Base-by-base conservation (phyloP, 92 coral and sea anemone genomes). In the Porites lobata region DNA sequence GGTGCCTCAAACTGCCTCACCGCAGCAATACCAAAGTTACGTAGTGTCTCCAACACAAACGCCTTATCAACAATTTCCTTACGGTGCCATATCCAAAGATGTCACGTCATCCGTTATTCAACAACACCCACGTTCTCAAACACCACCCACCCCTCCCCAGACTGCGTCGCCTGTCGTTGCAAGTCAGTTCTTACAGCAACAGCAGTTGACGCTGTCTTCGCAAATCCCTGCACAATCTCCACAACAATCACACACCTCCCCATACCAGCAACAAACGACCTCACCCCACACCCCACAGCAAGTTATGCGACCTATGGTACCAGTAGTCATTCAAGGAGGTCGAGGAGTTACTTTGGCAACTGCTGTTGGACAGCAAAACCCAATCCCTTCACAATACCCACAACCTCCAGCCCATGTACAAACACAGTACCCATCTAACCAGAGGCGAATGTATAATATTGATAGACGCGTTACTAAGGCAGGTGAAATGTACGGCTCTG, bases 121-220 rank as follows among this genome's bases (percentile, higher is more conserved):
- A 65, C 91, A 87, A 76, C 93, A 90, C 90, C 81, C 94, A 75
- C 96, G 94, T 26, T 93, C 99, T 8, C 99, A 96, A 84, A 94
- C 98, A 47, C 98, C 99, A 57, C 97, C 96, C 50, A 95, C 99
- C 65, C 99, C 99, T 71, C 98, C 99, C 24, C 94, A 90, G 38
- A 92, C 92, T 8, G 93, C 94, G 32, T 95, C 98, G 21, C 97
- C 99, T 21, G 86, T 88, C 38, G 89, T 89, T 65, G 83, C 98
- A 4, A 74, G 86, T 62, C 83, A 89, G 73, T 92, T 53, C 73
- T 68, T 74, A 38, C 90, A 85, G 50, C 95, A 84, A 64, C 81
- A 88, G 7, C 93, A 90, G 65, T 68, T 87, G 70, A 85, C 86
- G 22, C 85, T 81, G 10, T 85, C 88, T 24, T 87, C 94, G 14